Evolutionary conservation across 1,140 invertebrate genomes (phyloP).

Genomic region (Microplitis demolitor): DNA sequence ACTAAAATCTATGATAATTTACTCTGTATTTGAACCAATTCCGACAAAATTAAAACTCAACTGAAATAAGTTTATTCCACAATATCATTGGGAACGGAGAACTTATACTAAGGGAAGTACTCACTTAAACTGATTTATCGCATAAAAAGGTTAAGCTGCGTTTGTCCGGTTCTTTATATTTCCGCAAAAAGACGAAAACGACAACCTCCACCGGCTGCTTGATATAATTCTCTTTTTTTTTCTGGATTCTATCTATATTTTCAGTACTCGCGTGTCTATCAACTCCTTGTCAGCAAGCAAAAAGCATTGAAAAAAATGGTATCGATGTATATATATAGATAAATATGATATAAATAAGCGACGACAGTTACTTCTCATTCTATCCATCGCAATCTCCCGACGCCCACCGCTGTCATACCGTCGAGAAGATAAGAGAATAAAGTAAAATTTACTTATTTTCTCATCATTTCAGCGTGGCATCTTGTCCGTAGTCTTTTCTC

Average conservation of each 20-base stretch:
- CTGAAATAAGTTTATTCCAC: conserved; percentile 57
- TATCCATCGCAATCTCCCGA: conserved; percentile 19
- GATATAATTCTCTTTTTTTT: conserved; percentile 26
- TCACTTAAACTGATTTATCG: conserved; percentile 60
- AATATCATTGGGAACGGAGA: conserved; percentile 37
- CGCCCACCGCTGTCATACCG: neutral
- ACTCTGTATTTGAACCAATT: no score
- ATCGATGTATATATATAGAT: neutral
- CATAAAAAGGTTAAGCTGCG: conserved; percentile 60
- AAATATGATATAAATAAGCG: neutral
- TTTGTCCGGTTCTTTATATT: conserved; percentile 63
- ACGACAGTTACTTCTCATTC: conserved; percentile 7
- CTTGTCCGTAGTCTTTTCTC: conserved; percentile 56
- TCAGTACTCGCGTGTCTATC: conserved; percentile 11
- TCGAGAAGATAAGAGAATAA: conserved; percentile 37
- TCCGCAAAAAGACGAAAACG: conserved; percentile 46
- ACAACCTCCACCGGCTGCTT: conserved; percentile 14
- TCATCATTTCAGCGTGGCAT: conserved; percentile 56
- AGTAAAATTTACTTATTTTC: conserved; percentile 61
- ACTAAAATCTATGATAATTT: no score
- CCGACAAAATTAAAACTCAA: conserved; percentile 46
- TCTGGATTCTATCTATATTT: conserved; percentile 21
- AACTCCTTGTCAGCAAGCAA: neutral
- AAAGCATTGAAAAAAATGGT: neutral
- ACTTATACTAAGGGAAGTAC: conserved; percentile 38